Conservation (phyloP, 2,888 invertebrate species). For the Cyclophora punctaria region DNA sequence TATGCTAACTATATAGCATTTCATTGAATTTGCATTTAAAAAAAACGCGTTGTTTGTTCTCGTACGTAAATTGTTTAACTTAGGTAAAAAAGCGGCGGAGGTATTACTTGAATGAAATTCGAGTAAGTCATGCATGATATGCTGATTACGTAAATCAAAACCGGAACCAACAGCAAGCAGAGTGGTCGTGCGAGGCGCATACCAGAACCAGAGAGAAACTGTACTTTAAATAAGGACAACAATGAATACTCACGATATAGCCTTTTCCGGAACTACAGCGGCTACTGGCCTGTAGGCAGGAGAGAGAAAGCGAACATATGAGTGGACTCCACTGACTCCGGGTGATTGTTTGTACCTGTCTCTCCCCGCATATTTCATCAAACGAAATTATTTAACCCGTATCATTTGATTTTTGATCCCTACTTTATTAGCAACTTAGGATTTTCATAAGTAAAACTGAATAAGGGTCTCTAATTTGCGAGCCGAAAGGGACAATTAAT, state of each 20-base stretch:
- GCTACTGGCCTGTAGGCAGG: slow-evolving; percentile 87
- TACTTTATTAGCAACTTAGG: too few species aligned
- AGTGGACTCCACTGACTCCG: slow-evolving; percentile 61
- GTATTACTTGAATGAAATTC: slow-evolving; percentile 1
- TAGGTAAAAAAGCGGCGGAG: slow-evolving; percentile 7
- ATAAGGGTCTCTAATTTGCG: too few species aligned
- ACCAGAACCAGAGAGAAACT: slow-evolving; percentile 34
- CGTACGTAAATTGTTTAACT: slow-evolving; percentile 5
- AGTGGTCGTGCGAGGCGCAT: slow-evolving; percentile 32
- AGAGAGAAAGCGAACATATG: slow-evolving; percentile 74
- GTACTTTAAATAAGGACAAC: slow-evolving; percentile 54
- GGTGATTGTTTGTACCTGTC: slow-evolving; percentile 53
- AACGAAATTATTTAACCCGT: too few species aligned
- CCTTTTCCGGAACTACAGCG: slow-evolving; percentile 95
- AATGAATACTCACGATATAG: slow-evolving; percentile 91
- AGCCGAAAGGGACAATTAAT: too few species aligned
- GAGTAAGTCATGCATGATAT: slow-evolving; percentile 18
- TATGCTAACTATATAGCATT: too few species aligned
- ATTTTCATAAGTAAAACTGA: too few species aligned
- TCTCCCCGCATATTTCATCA: slow-evolving; percentile 38
- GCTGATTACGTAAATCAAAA: slow-evolving; percentile 19
- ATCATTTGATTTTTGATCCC: too few species aligned
- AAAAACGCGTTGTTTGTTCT: neutral
- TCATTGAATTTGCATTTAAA: neutral
- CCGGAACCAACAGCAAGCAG: slow-evolving; percentile 26